Conservation (phyloP, 2,888 invertebrate genomes). For the Bursaphelenchus okinawaensis region DNA sequence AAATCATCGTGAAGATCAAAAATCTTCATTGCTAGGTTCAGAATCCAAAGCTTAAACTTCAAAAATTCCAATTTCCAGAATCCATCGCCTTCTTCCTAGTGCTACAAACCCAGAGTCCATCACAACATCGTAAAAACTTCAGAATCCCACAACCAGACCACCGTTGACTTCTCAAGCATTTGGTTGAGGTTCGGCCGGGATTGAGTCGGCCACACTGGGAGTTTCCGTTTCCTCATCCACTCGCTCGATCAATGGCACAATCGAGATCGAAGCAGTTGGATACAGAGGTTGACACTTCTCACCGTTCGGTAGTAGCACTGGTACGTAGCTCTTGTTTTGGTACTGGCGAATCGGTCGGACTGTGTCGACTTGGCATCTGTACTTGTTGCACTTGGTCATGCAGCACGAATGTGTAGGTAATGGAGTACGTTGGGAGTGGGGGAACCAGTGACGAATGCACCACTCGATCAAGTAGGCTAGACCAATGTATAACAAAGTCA, state of each 20-base stretch:
- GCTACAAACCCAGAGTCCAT: no score
- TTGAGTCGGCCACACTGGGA: neutral
- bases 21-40: no score
- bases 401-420: slow-evolving; percentile 12
- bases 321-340: slow-evolving; percentile 10
- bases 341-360: neutral
- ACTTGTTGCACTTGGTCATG: slow-evolving; percentile 4
- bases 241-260: neutral
- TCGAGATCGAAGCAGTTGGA: neutral
- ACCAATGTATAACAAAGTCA: slow-evolving; percentile 51
- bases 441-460: slow-evolving; percentile 36
- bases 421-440: slow-evolving; percentile 20
- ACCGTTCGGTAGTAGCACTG: neutral
- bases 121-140: no score
- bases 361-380: neutral
- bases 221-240: neutral
- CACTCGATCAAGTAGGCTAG: slow-evolving; percentile 50
- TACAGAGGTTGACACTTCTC: neutral
- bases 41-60: no score
- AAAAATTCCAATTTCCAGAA: no score
- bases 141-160: neutral
- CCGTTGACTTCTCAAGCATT: no score
- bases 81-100: no score
- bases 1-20: no score
- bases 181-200: neutral